Base-by-base conservation (phyloP, 2,888 invertebrate species). In the Mylabris sibirica region DNA sequence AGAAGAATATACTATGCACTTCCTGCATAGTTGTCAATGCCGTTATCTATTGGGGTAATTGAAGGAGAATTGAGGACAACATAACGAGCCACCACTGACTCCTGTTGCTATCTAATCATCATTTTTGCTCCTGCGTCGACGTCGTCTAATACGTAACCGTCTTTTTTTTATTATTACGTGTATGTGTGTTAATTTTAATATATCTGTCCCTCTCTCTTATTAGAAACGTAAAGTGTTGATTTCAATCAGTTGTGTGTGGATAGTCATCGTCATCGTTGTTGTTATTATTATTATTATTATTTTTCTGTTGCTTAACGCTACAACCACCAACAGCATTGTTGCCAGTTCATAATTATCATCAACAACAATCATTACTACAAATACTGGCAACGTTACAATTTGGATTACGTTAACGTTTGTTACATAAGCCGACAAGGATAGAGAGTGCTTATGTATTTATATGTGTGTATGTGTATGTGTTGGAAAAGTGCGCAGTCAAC, bases 11-110 rank as follows among this genome's bases (percentile, higher is more conserved):
- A 30, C 30, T 30, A 30, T 30, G 17, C 44, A n/a, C 44, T 44
- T 44, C 44, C 44, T 44, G 44, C 44, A 44, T 44, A 44, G n/a
- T 44, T 44, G 17, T 8, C n/a, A 44, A 44, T n/a, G 44, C n/a
- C 44, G 44, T 17, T 38, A 38, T 38, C 5, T 17, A 44, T n/a
- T 44, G 44, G 44, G 44, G 34, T 2, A 12, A 14, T 38, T 35
- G 11, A 6, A 30, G 30, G 8, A 30, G 35, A 35, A 35, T 35
- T 35, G 11, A 12, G 38, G 30, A 8, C 30, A 30, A 38, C 38
- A 17, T 17, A 17, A 44, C 44, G 44, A 44, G 17, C n/a, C 17
- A n/a, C 44, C 44, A 8, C 44, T 44, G 44, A 44, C 6, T 44
- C 44, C 44, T 44, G 44, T n/a, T 44, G 17, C 17, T 17, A 44